Base-by-base conservation (phyloP, 2,113 vertebrate genomes). In the Tonatia bakeri region DNA sequence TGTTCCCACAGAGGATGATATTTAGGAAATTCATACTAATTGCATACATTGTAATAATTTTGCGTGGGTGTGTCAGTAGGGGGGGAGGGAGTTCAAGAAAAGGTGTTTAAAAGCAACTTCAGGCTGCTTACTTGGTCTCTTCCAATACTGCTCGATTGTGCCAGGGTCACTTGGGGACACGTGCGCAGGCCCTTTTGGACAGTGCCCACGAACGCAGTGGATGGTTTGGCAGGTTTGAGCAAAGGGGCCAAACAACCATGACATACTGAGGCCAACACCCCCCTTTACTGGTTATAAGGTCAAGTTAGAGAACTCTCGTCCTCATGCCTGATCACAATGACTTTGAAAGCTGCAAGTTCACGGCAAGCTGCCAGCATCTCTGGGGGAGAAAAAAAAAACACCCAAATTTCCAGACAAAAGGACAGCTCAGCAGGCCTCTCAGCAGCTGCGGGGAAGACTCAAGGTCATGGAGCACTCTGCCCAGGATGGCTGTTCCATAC, bases 401-500 rank as follows among this genome's bases (percentile, higher is more conserved):
- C 24, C 59, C 12, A 59, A 67, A 81, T 59, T 40, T n/a, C 45
- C 28, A 93, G 86, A 73, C 24, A 65, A 64, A 85, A 73, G 8
- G 64, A 45, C 72, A 73, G 45, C 64, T 85, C 54, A 85, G 94
- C 94, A 72, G 77, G 52, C 6, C 28, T 43, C 43, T 64, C 24
- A 3, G 52, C 47, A 69, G 90, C 38, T 36, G 24, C 17, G 4
- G 59, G 76, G 45, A 64, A 43, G 79, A 20, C 54, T 80, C 64
- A n/a, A 38, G 45, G 38, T 84, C 64, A 64, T 7, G 9, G 52
- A 28, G 26, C 1, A 80, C 52, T 10, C 43, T 31, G n/a, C 1
- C n/a, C 7, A 0, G 50, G 13, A 15, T 0, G 0, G 52, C 52
- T 14, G 20, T 59, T 38, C 5, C 7, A 24, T 11, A 3, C 52